phyloP scores from a whole-genome alignment of 2,888 invertebrate species.

The Lysandra coridon region DNA sequence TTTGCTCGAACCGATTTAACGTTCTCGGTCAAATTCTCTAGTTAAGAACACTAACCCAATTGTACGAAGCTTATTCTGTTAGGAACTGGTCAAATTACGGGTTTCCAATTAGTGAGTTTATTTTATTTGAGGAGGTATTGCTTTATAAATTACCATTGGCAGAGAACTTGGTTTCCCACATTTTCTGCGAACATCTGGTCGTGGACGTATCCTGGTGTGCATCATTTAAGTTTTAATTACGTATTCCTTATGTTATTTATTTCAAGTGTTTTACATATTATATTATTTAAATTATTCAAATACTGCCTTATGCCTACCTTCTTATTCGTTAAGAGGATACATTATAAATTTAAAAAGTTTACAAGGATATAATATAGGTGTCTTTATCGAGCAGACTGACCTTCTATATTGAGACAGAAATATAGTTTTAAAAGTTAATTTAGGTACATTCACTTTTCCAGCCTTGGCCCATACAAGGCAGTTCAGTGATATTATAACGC shows the following conservation, averaged over 20 bases:
- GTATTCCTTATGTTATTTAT: not conserved
- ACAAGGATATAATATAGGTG: not conserved
- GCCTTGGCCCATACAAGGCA: slow-evolving; percentile 77
- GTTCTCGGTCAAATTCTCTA: slow-evolving; percentile 9
- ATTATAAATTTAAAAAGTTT: not conserved
- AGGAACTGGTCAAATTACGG: not conserved
- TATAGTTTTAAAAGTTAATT: slow-evolving; percentile 40
- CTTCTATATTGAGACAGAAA: not conserved
- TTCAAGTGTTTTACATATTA: not conserved
- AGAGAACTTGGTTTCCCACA: not conserved
- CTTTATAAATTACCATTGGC: not conserved
- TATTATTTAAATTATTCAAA: not conserved
- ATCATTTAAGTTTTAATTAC: not conserved
- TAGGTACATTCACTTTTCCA: slow-evolving; percentile 69
- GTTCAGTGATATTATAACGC: slow-evolving; percentile 72
- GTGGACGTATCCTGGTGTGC: not conserved
- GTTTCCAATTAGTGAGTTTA: slow-evolving; percentile 6
- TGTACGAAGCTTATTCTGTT: slow-evolving; percentile 2
- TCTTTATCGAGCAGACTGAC: not conserved
- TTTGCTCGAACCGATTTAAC: not conserved
- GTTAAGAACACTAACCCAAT: not conserved
- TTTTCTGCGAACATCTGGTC: not conserved
- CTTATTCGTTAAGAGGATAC: not conserved
- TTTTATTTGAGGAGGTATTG: slow-evolving; percentile 5
- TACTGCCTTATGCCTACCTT: not conserved